These are phyloP conservation scores for Anguilla anguilla DNA, from an alignment of 2,797 vertebrate genomes.

Conservation along the genomic window DNA sequence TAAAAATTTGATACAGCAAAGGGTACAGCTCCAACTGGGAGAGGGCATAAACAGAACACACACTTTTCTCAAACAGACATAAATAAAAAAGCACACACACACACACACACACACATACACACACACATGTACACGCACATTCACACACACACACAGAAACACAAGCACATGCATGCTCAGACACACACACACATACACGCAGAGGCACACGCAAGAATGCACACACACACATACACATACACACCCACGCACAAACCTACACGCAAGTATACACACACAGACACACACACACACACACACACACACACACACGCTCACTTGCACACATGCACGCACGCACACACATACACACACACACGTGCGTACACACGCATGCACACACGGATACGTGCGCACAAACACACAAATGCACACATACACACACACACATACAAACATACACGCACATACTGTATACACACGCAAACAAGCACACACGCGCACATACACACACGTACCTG, in stretches of 20 bases:
- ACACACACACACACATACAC: not conserved
- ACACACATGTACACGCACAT: not conserved
- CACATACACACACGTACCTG: too few relatives aligned
- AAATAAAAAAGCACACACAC: not conserved
- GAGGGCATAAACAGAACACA: conserved; percentile 7
- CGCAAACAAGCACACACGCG: too few relatives aligned
- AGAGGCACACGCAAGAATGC: too few relatives aligned
- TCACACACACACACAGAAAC: conserved; percentile 12
- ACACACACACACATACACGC: too few relatives aligned
- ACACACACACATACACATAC: not conserved
- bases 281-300: conserved; percentile 13
- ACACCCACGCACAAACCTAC: not conserved
- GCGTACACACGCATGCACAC: too few relatives aligned
- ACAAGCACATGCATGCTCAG: too few relatives aligned
- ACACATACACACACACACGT: too few relatives aligned
- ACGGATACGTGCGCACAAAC: too few relatives aligned
- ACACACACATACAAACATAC: too few relatives aligned
- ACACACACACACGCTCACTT: not conserved
- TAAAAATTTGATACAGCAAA: conserved; percentile 26
- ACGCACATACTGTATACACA: too few relatives aligned
- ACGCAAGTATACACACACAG: not conserved
- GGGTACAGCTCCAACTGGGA: not conserved
- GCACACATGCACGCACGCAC: too few relatives aligned
- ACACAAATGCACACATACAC: too few relatives aligned
- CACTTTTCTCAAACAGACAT: conserved; percentile 28